Conservation (phyloP, 2,797 vertebrate genomes). For the Hylomyscus alleni region DNA sequence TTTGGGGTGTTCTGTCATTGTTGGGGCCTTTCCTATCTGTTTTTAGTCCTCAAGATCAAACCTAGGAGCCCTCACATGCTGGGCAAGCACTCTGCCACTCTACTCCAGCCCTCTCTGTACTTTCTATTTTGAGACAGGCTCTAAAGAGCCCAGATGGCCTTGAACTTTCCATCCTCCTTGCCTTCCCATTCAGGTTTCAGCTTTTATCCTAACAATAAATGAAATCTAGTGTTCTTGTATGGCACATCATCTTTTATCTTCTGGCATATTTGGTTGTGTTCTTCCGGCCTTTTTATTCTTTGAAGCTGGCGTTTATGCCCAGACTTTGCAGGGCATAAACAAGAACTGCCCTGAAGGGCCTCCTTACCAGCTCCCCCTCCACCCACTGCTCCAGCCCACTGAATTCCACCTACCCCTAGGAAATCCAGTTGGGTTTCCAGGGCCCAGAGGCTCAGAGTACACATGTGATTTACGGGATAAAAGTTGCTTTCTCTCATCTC, state of each 20-base stretch:
- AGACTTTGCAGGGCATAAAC: not conserved
- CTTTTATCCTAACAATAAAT: constrained; percentile 56
- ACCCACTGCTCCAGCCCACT: not conserved
- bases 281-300: not conserved
- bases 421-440: not conserved
- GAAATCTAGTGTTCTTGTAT: not conserved
- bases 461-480: not conserved
- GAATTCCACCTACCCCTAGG: not conserved
- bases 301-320: not conserved
- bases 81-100: not conserved
- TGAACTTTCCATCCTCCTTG: not conserved
- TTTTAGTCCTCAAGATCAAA: not conserved
- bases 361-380: not conserved
- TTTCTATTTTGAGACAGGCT: not conserved
- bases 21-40: not conserved
- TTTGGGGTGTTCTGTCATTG: not conserved
- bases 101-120: not conserved
- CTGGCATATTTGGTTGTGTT: not conserved
- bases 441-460: not conserved
- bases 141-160: not conserved
- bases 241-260: not conserved
- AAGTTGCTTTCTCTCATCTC: constrained; percentile 22
- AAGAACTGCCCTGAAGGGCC: not conserved
- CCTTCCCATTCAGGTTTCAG: not conserved
- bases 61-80: not conserved